Evolutionary conservation across 2,113 vertebrate species (phyloP), one percentile per base, ranked within the genome.

Genomic region (Cynoglossus semilaevis): DNA sequence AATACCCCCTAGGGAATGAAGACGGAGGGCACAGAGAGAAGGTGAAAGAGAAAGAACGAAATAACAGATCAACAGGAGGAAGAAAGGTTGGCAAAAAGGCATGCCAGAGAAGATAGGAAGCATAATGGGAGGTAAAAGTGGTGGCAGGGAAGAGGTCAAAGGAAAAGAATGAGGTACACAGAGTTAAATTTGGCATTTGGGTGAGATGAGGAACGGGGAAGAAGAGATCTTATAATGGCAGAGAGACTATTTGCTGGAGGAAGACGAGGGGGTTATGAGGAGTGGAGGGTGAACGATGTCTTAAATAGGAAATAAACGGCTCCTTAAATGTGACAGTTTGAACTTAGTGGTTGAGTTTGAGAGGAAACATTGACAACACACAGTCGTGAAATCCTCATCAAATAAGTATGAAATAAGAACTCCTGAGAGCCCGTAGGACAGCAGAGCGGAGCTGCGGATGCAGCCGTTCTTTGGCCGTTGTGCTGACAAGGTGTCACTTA

Each of bases 1-100:
- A 90, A 91, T 89, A 82, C 84, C 76, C 88, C 81, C 73, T 74
- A 74, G 82, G 76, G 86, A 86, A 77, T 74, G 71, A 72, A 81
- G 79, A 78, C 69, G 77, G 82, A 73, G 76, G 71, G 59, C 81
- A 73, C 55, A 71, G 59, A 77, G 60, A 62, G 70, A 61, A 29
- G 65, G 51, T 16, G 50, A 51, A 13, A 74, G 63, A 63, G 62
- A 76, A 56, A 66, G 60, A 40, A 34, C 76, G 46, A 38, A 67
- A 74, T 74, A 83, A 69, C 9, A 56, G 60, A 74, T 71, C 50
- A 67, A 64, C 63, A 49, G 48, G 72, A 66, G 62, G 49, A 79
- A 55, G 63, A 56, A 62, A 65, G 35, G 38, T 66, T 47, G 34
- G 56, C 35, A 71, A 72, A 67, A 56, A 61, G 50, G 42, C 56